Evolutionary conservation across 2,888 invertebrate species (phyloP).

Genomic region (Aricia artaxerxes): DNA sequence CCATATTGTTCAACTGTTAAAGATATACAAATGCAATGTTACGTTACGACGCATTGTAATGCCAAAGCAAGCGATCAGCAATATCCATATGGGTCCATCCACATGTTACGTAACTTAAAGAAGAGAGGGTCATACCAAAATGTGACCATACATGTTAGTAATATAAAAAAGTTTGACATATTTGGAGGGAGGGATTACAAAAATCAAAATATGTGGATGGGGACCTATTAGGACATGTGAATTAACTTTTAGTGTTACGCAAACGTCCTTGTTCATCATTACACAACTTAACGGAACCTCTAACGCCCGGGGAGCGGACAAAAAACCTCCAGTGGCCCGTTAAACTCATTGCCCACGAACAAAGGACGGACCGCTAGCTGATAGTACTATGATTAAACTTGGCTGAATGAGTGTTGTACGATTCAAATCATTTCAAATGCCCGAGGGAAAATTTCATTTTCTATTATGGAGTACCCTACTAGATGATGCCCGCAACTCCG

Average conservation of each 20-base stretch:
- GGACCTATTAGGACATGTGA: not conserved
- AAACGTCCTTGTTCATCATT: conserved; percentile 29
- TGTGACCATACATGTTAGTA: too few relatives aligned
- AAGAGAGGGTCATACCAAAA: too few relatives aligned
- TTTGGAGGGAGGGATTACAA: too few relatives aligned
- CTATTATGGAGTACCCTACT: not conserved
- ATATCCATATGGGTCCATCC: not conserved
- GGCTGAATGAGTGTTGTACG: conserved; percentile 22
- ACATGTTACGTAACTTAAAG: not conserved
- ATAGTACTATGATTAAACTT: conserved; percentile 22
- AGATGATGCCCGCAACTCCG: not conserved
- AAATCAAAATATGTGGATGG: too few relatives aligned
- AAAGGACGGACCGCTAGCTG: conserved; percentile 22
- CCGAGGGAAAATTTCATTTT: conserved; percentile 25
- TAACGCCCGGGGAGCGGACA: not conserved
- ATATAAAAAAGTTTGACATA: too few relatives aligned
- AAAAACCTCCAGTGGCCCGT: conserved; percentile 27
- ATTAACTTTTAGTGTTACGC: conserved; percentile 22
- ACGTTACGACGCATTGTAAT: not conserved
- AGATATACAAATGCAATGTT: conserved; percentile 1
- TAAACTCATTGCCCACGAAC: conserved; percentile 27
- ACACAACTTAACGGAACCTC: conserved; percentile 25
- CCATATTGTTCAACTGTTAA: not conserved
- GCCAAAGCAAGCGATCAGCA: not conserved
- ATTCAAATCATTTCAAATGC: conserved; percentile 19